Evolutionary conservation across 2,888 invertebrate species (phyloP).

Genomic region (Mythimna pallens): DNA sequence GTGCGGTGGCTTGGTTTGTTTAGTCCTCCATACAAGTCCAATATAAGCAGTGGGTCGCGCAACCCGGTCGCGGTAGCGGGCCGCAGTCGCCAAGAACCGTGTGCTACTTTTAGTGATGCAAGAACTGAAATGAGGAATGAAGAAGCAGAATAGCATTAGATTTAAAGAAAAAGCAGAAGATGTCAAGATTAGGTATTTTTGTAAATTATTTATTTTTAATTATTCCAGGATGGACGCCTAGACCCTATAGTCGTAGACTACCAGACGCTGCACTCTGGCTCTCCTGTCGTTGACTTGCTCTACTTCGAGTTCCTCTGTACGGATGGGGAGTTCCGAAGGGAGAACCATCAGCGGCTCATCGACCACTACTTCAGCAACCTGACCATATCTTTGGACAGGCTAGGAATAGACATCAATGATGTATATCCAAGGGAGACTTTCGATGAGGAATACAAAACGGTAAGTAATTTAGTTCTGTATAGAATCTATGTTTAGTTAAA

Average conservation of each 20-base stretch:
- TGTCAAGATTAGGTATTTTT: background rate
- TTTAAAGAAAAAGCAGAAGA: too few relatives aligned
- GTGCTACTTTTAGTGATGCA: too few relatives aligned
- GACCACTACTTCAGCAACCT: conserved; percentile 73
- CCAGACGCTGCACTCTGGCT: conserved; percentile 74
- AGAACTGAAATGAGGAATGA: too few relatives aligned
- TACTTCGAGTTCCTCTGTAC: conserved; percentile 76
- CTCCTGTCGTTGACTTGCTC: conserved; percentile 71
- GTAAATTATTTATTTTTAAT: background rate
- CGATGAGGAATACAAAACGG: conserved; percentile 72
- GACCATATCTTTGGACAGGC: conserved; percentile 59
- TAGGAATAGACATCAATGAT: conserved; percentile 66
- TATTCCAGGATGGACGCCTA: conserved; percentile 64
- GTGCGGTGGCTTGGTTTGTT: too few relatives aligned
- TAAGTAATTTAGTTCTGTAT: conserved; percentile 30
- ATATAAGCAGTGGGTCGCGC: too few relatives aligned
- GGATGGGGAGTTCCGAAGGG: conserved; percentile 73
- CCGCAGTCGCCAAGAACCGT: too few relatives aligned
- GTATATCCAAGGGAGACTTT: conserved; percentile 72
- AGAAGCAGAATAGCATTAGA: too few relatives aligned
- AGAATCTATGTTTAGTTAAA: background rate
- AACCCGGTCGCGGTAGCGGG: too few relatives aligned
- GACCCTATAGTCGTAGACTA: conserved; percentile 73
- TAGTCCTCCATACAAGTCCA: too few relatives aligned
- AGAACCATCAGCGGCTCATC: conserved; percentile 68